Conservation (phyloP, 2,888 invertebrate species). For the Lasioglossum vierecki region DNA sequence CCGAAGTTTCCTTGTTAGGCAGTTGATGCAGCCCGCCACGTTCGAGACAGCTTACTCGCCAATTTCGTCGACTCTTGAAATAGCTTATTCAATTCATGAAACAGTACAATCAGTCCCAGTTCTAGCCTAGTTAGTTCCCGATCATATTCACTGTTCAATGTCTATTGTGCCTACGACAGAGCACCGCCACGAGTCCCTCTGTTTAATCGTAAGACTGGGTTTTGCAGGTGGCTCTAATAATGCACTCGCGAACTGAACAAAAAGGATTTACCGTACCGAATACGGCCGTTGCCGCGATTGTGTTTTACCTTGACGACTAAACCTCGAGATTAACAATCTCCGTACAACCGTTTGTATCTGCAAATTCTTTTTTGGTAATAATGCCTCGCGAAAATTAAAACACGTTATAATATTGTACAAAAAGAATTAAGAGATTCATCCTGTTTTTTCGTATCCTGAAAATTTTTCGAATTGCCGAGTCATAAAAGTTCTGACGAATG, state of each 20-base stretch:
- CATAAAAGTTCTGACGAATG: no score
- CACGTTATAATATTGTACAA: no score
- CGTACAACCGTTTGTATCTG: neutral
- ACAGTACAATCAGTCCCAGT: neutral
- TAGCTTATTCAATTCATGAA: conserved; percentile 8
- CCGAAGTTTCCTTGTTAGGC: conserved; percentile 12
- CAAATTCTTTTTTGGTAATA: neutral
- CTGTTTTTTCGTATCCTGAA: no score
- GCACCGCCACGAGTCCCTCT: neutral
- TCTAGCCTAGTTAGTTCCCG: conserved; percentile 4
- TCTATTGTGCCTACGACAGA: neutral
- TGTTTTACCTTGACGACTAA: neutral
- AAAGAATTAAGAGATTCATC: no score
- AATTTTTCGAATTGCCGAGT: no score
- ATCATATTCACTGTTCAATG: conserved; percentile 4
- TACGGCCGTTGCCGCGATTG: neutral
- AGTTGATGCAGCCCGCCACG: neutral
- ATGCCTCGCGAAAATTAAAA: neutral
- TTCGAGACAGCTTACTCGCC: neutral
- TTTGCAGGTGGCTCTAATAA: neutral
- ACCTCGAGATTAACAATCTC: neutral
- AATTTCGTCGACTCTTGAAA: conserved; percentile 8
- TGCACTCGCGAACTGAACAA: neutral
- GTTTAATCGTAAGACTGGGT: neutral
- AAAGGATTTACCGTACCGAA: neutral